Base-by-base conservation (phyloP, 64 coral and sea anemone species). In the Porites australiensis region DNA sequence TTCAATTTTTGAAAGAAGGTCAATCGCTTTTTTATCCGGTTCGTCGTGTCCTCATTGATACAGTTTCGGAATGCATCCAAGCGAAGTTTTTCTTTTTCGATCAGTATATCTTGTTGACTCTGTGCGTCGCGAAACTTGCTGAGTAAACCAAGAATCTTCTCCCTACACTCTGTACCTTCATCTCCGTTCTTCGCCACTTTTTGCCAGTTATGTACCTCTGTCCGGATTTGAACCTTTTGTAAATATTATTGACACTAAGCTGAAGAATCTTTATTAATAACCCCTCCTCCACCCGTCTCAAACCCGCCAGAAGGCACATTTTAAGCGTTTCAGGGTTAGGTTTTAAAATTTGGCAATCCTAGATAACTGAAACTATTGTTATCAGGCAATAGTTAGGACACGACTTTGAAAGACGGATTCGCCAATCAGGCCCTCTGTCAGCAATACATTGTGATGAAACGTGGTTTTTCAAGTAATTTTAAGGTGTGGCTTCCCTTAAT, bases 21-120 rank as follows among this genome's bases (percentile, higher is more conserved):
- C 57, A 99, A 66, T 91, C 98, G 75, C 53, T 80, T 96, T 85
- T 96, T 96, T 44, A 99, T 94, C 15, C 98, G 73, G 44, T 96
- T 95, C 58, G 98, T 99, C 13, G 94, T 99, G 59, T 99, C 98
- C 66, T 99, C 98, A 37, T 99, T 99, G 67, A 96, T 95, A 94
- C 91, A 96, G 64, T 99, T 99, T 58, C 94, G 90, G 59, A 99
- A 99, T 8, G 94, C 94, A 52, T 99, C 98, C 44, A 99, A 59
- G 18, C 94, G 66, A n/a, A 96, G 83, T 70, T 96, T 99, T 61
- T 99, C 98, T 88, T 99, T 99, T 27, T 94, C 91, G 64, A 99
- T 99, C 47, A 99, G 82, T 7, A 70, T 59, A 47, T 96, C 98
- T 87, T 99, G 98, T 76, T 94, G 77, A 59, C 86, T 80, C 48